These are phyloP conservation scores for Thunnus albacares DNA, from an alignment of 2,797 vertebrate species.

Conservation along the genomic window DNA sequence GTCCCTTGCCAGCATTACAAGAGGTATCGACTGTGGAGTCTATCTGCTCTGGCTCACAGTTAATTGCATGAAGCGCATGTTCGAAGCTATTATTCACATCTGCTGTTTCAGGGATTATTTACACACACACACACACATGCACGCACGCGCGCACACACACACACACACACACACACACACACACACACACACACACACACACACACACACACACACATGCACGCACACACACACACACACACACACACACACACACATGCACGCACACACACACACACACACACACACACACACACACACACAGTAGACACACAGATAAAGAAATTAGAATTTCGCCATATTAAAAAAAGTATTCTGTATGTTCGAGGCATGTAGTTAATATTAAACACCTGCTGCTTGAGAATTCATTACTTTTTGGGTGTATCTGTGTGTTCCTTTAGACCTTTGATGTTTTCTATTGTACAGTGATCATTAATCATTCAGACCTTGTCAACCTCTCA, in stretches of 20 bases:
- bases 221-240: background rate
- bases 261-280: too few species aligned
- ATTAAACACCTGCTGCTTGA: conserved; percentile 52
- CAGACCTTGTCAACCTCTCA: conserved; percentile 23
- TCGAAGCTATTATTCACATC: conserved; percentile 63
- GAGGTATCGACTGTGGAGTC: conserved; percentile 67
- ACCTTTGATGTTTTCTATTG: conserved; percentile 49
- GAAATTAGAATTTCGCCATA: conserved; percentile 10
- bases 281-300: background rate
- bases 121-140: background rate
- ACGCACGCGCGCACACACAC: background rate
- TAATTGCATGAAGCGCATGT: conserved; percentile 73
- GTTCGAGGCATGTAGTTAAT: conserved; percentile 23
- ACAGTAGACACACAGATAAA: background rate
- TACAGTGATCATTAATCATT: conserved; percentile 62
- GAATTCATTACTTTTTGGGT: conserved; percentile 49
- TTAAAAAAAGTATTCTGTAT: background rate
- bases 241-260: background rate
- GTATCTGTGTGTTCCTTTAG: conserved; percentile 16
- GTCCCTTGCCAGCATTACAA: conserved; percentile 50
- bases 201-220: background rate
- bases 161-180: background rate
- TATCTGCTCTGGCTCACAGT: conserved; percentile 54
- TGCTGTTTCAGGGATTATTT: conserved; percentile 42
- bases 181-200: background rate